Conservation (phyloP, 2,888 invertebrate genomes). For the Parelbella ahira region DNA sequence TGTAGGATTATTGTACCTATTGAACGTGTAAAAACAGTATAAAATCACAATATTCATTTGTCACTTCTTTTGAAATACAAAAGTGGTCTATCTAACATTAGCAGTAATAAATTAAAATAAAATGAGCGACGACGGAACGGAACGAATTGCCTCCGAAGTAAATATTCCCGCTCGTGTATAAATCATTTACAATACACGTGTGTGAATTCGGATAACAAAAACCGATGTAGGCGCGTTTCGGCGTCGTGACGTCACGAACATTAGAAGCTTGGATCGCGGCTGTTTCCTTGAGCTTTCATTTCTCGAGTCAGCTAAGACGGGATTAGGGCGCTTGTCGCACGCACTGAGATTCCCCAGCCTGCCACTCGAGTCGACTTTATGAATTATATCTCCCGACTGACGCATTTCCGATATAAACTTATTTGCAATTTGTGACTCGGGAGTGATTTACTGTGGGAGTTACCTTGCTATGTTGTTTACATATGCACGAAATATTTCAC, state of each 20-base stretch:
- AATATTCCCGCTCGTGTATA: constrained; percentile 16
- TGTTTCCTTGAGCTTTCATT: constrained; percentile 52
- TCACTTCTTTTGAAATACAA: no score
- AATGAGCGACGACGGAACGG: constrained; percentile 8
- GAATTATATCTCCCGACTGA: constrained; percentile 37
- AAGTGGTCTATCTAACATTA: no score
- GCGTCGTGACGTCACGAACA: constrained; percentile 31
- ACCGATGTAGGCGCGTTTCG: constrained; percentile 31
- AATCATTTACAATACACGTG: constrained; percentile 21
- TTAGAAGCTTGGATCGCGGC: constrained; percentile 36
- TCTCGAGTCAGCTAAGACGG: constrained; percentile 60
- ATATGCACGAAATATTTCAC: no score
- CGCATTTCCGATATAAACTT: constrained; percentile 29
- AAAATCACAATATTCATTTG: no score
- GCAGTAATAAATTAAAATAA: constrained; percentile 9
- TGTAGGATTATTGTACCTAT: no score
- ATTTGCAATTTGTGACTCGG: constrained; percentile 17
- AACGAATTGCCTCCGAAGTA: background rate
- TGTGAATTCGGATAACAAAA: constrained; percentile 28
- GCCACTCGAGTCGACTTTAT: constrained; percentile 42
- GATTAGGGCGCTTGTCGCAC: constrained; percentile 62
- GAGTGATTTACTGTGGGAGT: background rate
- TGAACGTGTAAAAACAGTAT: no score
- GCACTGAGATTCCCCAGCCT: constrained; percentile 48
- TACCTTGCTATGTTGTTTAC: background rate